Base-by-base conservation (phyloP, 2,888 invertebrate genomes). In the Tetheella fluctuosa region DNA sequence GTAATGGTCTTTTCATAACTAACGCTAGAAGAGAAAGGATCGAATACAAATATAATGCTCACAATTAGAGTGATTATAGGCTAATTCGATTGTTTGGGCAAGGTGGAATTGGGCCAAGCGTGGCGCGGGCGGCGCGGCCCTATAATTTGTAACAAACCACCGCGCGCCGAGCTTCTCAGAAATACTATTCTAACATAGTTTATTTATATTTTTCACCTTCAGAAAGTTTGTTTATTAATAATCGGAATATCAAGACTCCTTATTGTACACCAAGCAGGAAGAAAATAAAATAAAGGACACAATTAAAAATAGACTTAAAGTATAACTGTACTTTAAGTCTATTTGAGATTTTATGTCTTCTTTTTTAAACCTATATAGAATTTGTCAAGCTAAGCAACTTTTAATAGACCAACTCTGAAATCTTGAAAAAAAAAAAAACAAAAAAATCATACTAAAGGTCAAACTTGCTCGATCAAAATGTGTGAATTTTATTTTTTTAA, bases 61-160 rank as follows among this genome's bases (percentile, higher is more conserved):
- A 62, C 64, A 63, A 69, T 78, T 73, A 76, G 71, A 74, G 84
- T 86, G 83, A 91, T 91, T 91, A 90, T 78, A 79, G 79, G 75
- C 82, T 89, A 90, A 91, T 90, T 89, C 83, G 88, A 87, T 88
- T 91, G 88, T 90, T 90, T 90, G 90, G 90, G 86, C 83, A 86
- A 81, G 84, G 85, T 85, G 84, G 86, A 85, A 86, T 89, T 86
- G 85, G 89, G 81, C 79, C 86, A 82, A 81, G 81, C 83, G 80
- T 79, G 79, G 85, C 55, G 55, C 82, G 79, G 83, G 84, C 78
- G 73, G 71, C 60, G 71, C 72, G 69, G 79, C 85, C 90, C 89
- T 91, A 83, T 91, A 92, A 91, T 93, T 92, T 91, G 78, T 68
- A 56, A 48, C 64, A 67, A 66, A 70, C 78, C 81, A 77, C 82